These are phyloP conservation scores for Operophtera brumata DNA, from an alignment of 2,888 invertebrate genomes.

Conservation along the genomic window DNA sequence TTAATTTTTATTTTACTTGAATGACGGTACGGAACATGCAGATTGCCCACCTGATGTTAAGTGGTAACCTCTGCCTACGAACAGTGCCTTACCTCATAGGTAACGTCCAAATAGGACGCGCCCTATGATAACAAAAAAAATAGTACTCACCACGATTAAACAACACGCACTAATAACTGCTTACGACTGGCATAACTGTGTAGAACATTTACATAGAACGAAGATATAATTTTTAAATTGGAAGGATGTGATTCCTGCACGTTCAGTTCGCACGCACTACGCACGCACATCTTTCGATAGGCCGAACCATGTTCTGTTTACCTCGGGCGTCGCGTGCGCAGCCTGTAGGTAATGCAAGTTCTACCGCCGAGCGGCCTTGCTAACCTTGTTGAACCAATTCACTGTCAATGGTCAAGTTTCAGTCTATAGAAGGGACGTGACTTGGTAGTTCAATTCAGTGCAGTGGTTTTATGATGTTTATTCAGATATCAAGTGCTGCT, in stretches of 20 bases:
- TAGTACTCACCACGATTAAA: constrained; percentile 16
- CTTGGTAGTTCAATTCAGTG: too few relatives aligned
- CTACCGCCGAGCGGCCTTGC: constrained; percentile 17
- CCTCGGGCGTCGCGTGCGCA: constrained; percentile 5
- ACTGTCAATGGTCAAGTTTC: constrained; percentile 24
- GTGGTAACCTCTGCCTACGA: too few relatives aligned
- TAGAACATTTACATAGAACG: constrained; percentile 8
- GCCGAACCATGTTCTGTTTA: constrained; percentile 14
- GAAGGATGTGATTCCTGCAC: constrained; percentile 19
- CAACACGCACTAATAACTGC: constrained; percentile 9
- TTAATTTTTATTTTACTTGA: too few relatives aligned
- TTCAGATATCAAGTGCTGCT: too few relatives aligned
- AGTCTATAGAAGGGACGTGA: constrained; percentile 9
- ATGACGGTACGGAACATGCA: too few relatives aligned
- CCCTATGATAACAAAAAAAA: background rate
- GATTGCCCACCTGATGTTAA: too few relatives aligned
- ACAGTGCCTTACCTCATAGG: too few relatives aligned
- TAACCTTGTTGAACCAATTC: constrained; percentile 24
- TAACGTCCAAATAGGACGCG: background rate
- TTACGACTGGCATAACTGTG: constrained; percentile 12
- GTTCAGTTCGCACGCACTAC: constrained; percentile 21
- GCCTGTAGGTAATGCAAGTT: constrained; percentile 17
- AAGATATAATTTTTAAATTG: constrained; percentile 16
- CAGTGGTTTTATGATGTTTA: too few relatives aligned
- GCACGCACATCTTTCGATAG: constrained; percentile 23